Conservation (phyloP, 37 sponge, comb jelly and placozoan genomes). For the Beroe forskalii region DNA sequence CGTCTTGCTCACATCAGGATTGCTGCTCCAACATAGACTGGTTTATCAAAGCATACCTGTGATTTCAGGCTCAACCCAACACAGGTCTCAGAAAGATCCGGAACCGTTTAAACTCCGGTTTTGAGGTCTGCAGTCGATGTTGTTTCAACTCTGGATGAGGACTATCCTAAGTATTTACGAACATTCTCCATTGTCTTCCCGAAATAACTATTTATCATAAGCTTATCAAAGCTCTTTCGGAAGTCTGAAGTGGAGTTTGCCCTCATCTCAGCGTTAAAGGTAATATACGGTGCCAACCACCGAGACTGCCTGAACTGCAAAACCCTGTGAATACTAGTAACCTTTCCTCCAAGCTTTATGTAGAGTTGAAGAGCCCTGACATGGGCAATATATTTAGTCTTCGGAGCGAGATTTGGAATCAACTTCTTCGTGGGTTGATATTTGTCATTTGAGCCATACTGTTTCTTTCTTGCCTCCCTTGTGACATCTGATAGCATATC, state of each 20-base stretch:
- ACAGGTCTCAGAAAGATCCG: neutral
- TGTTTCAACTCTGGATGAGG: neutral
- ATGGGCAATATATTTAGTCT: neutral
- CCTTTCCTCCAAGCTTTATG: neutral
- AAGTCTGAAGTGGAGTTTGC: neutral
- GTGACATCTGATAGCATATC: neutral
- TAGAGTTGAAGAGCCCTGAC: neutral
- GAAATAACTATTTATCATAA: neutral
- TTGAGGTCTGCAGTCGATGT: neutral
- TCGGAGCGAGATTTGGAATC: neutral
- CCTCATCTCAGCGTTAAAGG: constrained; percentile 14
- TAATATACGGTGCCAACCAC: constrained; percentile 2
- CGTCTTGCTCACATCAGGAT: constrained; percentile 21
- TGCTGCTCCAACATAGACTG: constrained; percentile 21
- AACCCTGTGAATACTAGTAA: neutral
- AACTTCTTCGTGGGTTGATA: neutral
- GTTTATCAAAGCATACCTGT: neutral
- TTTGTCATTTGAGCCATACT: neutral
- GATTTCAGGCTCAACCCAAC: neutral
- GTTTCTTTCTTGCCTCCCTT: neutral
- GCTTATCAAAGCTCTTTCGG: neutral
- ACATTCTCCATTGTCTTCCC: constrained; percentile 62
- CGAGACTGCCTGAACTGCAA: neutral
- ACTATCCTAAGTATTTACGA: neutral
- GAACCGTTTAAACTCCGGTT: neutral